Evolutionary conservation across 2,888 invertebrate genomes (phyloP).

Genomic region (Saturnia pavonia): DNA sequence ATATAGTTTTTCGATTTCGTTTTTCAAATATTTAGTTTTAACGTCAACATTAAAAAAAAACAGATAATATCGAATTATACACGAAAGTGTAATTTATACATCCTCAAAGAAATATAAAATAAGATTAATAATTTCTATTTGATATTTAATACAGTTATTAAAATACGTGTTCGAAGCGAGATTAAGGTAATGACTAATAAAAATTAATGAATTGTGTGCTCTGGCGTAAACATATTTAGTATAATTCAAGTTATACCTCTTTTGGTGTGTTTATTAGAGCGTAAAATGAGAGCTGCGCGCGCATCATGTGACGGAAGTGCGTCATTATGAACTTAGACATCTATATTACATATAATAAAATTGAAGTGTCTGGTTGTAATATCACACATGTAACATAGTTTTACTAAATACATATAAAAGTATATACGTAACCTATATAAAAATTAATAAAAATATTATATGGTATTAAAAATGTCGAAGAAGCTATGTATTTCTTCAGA

Average conservation of each 20-base stretch:
- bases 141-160: not conserved
- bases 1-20: not conserved
- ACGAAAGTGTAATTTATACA: not conserved
- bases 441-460: no score
- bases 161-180: not conserved
- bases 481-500: no score
- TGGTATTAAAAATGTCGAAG: no score
- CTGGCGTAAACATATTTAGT: not conserved
- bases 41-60: not conserved
- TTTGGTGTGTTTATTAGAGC: not conserved
- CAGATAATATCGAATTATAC: not conserved
- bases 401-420: no score
- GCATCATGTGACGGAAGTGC: no score
- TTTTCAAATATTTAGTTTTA: not conserved
- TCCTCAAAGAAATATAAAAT: not conserved
- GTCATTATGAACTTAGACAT: no score
- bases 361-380: no score
- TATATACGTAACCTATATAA: no score
- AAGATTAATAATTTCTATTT: not conserved
- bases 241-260: not conserved
- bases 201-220: not conserved
- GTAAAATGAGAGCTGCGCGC: no score
- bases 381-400: no score
- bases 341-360: no score
- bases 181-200: not conserved